Evolutionary conservation across 2,113 vertebrate species (phyloP), one percentile per base, ranked within the genome.

Genomic region (Noturus placidus): DNA sequence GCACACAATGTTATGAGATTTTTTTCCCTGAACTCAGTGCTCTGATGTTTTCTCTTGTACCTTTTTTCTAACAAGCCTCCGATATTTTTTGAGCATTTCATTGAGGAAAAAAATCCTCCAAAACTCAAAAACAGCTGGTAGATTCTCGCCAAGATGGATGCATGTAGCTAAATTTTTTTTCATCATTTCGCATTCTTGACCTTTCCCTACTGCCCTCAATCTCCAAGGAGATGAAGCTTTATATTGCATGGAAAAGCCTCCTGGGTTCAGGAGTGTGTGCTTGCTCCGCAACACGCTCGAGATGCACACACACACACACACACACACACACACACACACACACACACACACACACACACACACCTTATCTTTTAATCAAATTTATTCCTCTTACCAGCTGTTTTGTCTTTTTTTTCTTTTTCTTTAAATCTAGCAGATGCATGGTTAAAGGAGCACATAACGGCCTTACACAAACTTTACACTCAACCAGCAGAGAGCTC

Each of bases 181-280:
- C 67, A 70, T 70, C 67, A 70, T 70, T 70, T 70, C 30, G 6
- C 67, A 2, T 76, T 69, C 79, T 57, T 88, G 79, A 90, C 89
- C 83, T 77, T 84, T 82, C 25, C 38, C 38, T 70, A 70, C 81
- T 80, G 85, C 67, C 88, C 87, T 84, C 79, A 82, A 46, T 89
- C 87, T 90, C 27, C 42, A 50, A n/a, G 42, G 69, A 87, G 77
- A 87, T 89, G 11, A 78, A 61, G 46, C 52, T 83, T 78, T 70
- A 50, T 69, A 50, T 70, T 79, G 65, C 63, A 35, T 35, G 20
- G 50, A 27, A 70, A 82, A 56, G 79, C 80, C 69, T 38, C 19
- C 38, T 83, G 46, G 79, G 59, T 74, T 79, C 35, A 65, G 22
- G 57, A 67, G 56, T 77, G 79, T 83, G 33, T 27, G 38, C 65